phyloP scores from a whole-genome alignment of 2,888 invertebrate genomes.

The Bedellia somnulentella region DNA sequence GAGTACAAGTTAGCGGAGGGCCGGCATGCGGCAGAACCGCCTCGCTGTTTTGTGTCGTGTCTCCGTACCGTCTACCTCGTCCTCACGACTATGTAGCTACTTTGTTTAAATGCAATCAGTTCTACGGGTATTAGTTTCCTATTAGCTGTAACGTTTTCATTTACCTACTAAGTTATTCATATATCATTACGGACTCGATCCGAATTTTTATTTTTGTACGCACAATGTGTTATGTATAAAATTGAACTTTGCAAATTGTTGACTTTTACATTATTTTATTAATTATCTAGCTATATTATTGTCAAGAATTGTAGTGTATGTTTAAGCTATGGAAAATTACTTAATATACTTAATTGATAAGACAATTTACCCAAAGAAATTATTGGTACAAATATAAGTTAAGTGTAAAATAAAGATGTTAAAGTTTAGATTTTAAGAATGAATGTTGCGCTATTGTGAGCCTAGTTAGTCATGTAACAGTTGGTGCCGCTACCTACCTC shows the following conservation, averaged over 20 bases:
- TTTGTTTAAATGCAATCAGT: conserved; percentile 37
- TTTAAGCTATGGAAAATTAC: conserved; percentile 22
- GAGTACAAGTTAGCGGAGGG: too few species aligned
- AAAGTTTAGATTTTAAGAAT: conserved; percentile 13
- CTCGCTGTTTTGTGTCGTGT: too few species aligned
- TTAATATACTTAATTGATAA: background rate
- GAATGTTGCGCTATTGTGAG: conserved; percentile 54
- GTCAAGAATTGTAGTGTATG: conserved; percentile 20
- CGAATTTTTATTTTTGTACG: conserved; percentile 37
- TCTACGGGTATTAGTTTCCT: conserved; percentile 64
- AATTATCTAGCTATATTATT: conserved; percentile 11
- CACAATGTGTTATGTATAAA: conserved; percentile 27
- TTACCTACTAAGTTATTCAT: conserved; percentile 21
- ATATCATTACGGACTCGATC: conserved; percentile 22
- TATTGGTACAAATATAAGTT: conserved; percentile 49
- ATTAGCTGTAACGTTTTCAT: conserved; percentile 51
- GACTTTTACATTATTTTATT: conserved; percentile 59
- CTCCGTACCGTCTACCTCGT: too few species aligned
- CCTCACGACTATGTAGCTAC: background rate
- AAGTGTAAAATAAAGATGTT: conserved; percentile 49
- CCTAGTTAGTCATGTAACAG: conserved; percentile 16
- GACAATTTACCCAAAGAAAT: conserved; percentile 55
- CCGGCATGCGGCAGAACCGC: too few species aligned
- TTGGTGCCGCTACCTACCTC: conserved; percentile 54
- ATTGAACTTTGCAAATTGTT: conserved; percentile 41